These are phyloP conservation scores for Ceratitis capitata DNA, from an alignment of 1,140 invertebrate species.

Conservation along the genomic window DNA sequence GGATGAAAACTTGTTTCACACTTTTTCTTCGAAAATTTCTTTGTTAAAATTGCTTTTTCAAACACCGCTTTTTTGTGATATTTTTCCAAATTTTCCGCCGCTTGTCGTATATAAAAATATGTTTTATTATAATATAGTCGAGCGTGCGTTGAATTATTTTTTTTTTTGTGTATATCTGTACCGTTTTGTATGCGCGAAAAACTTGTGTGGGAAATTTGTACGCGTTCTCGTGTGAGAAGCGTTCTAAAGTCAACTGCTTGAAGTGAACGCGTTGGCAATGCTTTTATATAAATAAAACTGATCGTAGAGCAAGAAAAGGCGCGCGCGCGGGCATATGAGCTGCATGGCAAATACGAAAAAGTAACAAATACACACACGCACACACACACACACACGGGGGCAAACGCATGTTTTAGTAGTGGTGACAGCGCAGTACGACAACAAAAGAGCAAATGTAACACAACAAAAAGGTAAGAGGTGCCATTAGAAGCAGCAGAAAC, in stretches of 20 bases:
- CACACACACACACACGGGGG: background rate
- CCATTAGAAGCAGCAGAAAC: too few relatives aligned
- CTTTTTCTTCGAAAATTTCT: background rate
- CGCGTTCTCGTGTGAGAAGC: conserved; percentile 45
- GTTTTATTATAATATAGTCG: too few relatives aligned
- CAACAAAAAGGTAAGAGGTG: too few relatives aligned
- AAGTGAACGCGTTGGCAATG: conserved; percentile 31
- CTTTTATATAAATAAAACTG: conserved; percentile 45
- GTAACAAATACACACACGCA: background rate
- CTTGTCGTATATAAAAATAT: too few relatives aligned
- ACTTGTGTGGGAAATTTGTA: background rate
- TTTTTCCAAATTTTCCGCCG: background rate
- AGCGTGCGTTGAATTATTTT: background rate
- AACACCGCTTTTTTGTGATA: background rate
- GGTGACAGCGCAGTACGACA: too few relatives aligned
- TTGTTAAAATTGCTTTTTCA: background rate
- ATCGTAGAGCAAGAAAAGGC: background rate
- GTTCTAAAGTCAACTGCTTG: conserved; percentile 45
- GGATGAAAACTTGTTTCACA: background rate
- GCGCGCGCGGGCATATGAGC: background rate
- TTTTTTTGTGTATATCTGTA: background rate
- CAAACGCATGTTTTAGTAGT: background rate
- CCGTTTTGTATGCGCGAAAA: background rate
- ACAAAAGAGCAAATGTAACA: too few relatives aligned
- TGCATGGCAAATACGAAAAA: too few relatives aligned